Conservation (phyloP, 2,113 vertebrate genomes). For the Phocoena sinus region DNA sequence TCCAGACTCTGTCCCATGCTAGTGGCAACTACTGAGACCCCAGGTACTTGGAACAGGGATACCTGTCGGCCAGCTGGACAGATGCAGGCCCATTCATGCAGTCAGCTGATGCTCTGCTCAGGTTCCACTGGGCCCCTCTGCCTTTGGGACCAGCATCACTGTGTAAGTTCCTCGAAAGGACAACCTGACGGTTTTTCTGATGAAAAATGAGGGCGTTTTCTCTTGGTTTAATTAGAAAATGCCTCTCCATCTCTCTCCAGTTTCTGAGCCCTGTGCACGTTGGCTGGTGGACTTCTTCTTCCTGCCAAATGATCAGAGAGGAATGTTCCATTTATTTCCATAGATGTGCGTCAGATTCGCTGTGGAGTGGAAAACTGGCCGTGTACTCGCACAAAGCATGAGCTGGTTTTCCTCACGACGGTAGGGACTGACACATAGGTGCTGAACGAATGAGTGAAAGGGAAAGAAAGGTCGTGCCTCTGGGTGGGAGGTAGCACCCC, state of each 20-base stretch:
- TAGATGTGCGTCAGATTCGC: not conserved
- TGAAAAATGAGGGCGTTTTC: not conserved
- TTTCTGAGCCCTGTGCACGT: not conserved
- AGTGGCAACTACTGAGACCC: not conserved
- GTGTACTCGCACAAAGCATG: not conserved
- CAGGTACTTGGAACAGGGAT: not conserved
- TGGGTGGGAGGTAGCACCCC: not conserved
- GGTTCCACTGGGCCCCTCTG: not conserved
- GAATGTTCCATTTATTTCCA: not conserved
- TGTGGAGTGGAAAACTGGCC: not conserved
- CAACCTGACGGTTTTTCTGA: not conserved
- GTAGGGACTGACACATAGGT: not conserved
- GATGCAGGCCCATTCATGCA: not conserved
- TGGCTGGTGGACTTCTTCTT: not conserved
- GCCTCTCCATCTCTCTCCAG: not conserved
- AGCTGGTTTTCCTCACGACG: not conserved
- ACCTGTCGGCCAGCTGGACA: not conserved
- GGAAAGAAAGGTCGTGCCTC: not conserved
- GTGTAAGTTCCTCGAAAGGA: not conserved
- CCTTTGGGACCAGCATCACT: not conserved
- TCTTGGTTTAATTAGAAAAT: not conserved
- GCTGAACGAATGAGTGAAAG: not conserved
- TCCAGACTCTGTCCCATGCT: not conserved
- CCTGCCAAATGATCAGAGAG: not conserved
- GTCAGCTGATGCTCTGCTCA: not conserved